Evolutionary conservation across 2,888 invertebrate species (phyloP).

Genomic region (Himalopsyche tibetana): DNA sequence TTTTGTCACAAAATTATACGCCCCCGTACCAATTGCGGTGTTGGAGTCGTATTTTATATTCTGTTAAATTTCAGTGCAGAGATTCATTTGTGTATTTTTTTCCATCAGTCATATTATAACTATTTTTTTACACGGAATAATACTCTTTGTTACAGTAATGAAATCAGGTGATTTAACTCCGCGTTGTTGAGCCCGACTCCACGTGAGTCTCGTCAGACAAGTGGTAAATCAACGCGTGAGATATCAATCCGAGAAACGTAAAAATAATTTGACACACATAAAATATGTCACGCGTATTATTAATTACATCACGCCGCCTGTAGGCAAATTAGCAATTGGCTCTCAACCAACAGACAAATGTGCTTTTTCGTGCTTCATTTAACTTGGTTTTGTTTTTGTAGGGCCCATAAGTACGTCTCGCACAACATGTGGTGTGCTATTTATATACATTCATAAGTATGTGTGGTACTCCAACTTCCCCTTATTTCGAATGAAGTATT

Average conservation of each 20-base stretch:
- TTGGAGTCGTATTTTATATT: no score
- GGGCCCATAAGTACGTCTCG: neutral
- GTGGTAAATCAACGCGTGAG: neutral
- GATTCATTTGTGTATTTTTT: no score
- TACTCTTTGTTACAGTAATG: no score
- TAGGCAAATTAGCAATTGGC: slow-evolving; percentile 4
- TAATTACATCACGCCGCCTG: neutral
- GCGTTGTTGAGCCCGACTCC: no score
- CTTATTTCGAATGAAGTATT: neutral
- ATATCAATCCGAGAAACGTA: neutral
- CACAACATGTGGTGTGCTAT: slow-evolving; percentile 14
- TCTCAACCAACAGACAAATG: neutral
- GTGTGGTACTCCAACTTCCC: neutral
- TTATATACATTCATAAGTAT: slow-evolving; percentile 17
- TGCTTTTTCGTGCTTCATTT: no score
- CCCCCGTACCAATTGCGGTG: no score
- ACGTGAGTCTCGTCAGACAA: neutral
- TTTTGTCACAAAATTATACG: no score
- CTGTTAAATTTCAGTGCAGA: no score
- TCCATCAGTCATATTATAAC: no score
- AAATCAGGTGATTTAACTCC: no score
- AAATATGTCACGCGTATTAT: neutral
- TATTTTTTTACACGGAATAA: no score
- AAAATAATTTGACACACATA: slow-evolving; percentile 39
- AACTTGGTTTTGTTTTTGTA: neutral